Base-by-base conservation (phyloP, 2,888 invertebrate genomes). In the Andrena bicolor region DNA sequence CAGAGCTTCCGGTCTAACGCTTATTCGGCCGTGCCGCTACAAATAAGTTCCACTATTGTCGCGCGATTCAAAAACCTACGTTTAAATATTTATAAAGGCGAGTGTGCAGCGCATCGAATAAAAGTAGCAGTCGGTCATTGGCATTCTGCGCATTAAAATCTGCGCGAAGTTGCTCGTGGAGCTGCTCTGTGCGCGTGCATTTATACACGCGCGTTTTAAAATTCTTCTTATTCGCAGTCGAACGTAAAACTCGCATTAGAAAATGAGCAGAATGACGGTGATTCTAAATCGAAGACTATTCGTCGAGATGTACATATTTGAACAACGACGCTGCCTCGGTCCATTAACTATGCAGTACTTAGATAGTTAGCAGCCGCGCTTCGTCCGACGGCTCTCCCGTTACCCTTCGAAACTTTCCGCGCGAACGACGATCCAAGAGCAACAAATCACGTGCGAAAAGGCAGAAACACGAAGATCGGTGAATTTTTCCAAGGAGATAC, bases 91-190 rank as follows among this genome's bases (percentile, higher is more conserved):
- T 41, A 16, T 41, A 41, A 41, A 41, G 16, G 0, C 41, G 41
- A 5, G 8, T 51, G 13, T 26, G 23, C n/a, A 16, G 61, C 28
- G 5, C 7, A 23, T 49, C 26, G 28, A 30, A 56, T 48, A 60
- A 83, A 58, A 23, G 35, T 23, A 56, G 16, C 76, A 81, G 83
- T 83, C 81, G 83, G 75, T 83, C 81, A 73, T 86, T 78, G 76
- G 72, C 81, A 76, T 69, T 80, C 20, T 51, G 13, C 48, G n/a
- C 69, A 69, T 76, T 64, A 61, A 28, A 61, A 49, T 65, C 49
- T 51, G 56, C 53, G 4, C 74, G 26, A 64, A 66, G 51, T 61
- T 79, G 32, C 74, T 53, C 30, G 8, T 32, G 56, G 66, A 60
- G 66, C 10, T 32, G 13, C 41, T 41, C 41, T 5, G 41, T 41